These are phyloP conservation scores for Lasioglossum baleicum DNA, from an alignment of 1,140 invertebrate species.

Conservation along the genomic window DNA sequence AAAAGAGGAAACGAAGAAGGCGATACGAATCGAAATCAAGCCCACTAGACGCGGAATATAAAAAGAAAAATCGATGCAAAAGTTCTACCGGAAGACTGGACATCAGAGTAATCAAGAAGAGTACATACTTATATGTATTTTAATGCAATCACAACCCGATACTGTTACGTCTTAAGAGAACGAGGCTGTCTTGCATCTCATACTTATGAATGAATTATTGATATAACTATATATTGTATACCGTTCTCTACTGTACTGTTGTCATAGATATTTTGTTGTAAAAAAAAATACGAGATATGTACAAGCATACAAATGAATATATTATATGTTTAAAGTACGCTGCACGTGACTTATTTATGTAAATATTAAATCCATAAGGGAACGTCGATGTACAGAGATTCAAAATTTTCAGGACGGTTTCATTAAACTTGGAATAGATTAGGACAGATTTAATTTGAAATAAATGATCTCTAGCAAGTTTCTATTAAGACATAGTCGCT, in stretches of 20 bases:
- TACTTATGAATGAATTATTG: slow-evolving; percentile 63
- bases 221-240: slow-evolving; percentile 71
- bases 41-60: slow-evolving; percentile 19
- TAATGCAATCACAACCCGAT: slow-evolving; percentile 70
- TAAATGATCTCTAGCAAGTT: background rate
- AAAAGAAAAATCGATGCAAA: slow-evolving; percentile 47
- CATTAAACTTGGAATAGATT: too few relatives aligned
- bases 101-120: slow-evolving; percentile 63
- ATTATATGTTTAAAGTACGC: slow-evolving; percentile 78
- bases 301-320: slow-evolving; percentile 77
- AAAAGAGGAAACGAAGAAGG: background rate
- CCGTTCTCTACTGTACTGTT: slow-evolving; percentile 73
- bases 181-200: slow-evolving; percentile 69
- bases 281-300: slow-evolving; percentile 70
- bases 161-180: slow-evolving; percentile 65
- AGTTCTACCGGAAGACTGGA: slow-evolving; percentile 68
- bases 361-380: background rate
- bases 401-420: too few relatives aligned
- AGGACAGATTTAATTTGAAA: too few relatives aligned
- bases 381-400: too few relatives aligned
- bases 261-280: slow-evolving; percentile 79
- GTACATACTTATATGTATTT: slow-evolving; percentile 65
- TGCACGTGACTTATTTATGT: background rate
- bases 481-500: background rate
- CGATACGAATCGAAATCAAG: slow-evolving; percentile 46